Conservation (phyloP, 2,113 vertebrate species). For the Seriola rivoliana region DNA sequence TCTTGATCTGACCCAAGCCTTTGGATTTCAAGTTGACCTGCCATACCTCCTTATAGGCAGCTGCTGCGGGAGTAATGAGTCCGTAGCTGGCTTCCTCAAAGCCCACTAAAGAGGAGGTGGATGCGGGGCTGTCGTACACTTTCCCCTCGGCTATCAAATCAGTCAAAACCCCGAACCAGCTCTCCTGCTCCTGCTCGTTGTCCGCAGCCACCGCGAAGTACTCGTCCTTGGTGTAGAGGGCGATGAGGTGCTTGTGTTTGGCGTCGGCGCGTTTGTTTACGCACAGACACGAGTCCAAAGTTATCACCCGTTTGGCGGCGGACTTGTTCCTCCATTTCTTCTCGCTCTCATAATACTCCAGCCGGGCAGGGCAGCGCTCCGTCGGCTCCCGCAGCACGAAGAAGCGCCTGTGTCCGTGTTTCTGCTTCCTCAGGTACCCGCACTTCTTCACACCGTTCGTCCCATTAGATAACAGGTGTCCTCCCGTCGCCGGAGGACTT, state of each 20-base stretch:
- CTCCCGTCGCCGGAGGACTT: constrained; percentile 83
- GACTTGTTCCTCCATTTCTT: constrained; percentile 98
- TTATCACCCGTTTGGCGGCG: constrained; percentile 92
- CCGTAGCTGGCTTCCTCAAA: constrained; percentile 90
- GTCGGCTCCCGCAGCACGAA: constrained; percentile 91
- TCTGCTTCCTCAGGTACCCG: constrained; percentile 97
- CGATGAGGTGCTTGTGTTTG: constrained; percentile 97
- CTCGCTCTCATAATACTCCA: constrained; percentile 98
- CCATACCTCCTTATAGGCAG: constrained; percentile 95
- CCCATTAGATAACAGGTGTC: constrained; percentile 77
- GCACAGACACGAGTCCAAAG: constrained; percentile 94
- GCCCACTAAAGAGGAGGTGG: constrained; percentile 83
- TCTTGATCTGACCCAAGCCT: constrained; percentile 94
- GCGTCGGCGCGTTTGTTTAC: constrained; percentile 97
- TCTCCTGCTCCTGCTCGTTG: constrained; percentile 95
- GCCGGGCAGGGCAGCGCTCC: constrained; percentile 87
- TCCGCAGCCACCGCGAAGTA: constrained; percentile 98
- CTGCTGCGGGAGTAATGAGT: constrained; percentile 84
- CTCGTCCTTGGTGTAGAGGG: constrained; percentile 98
- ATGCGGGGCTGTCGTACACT: constrained; percentile 82
- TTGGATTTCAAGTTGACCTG: constrained; percentile 96
- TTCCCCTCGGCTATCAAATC: constrained; percentile 92
- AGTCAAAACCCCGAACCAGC: constrained; percentile 92
- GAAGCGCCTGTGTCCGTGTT: constrained; percentile 95
- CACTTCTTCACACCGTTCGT: constrained; percentile 90